Evolutionary conservation across 2,797 vertebrate genomes (phyloP), one percentile per base, ranked within the genome.

Genomic region (Crenuchus spilurus): DNA sequence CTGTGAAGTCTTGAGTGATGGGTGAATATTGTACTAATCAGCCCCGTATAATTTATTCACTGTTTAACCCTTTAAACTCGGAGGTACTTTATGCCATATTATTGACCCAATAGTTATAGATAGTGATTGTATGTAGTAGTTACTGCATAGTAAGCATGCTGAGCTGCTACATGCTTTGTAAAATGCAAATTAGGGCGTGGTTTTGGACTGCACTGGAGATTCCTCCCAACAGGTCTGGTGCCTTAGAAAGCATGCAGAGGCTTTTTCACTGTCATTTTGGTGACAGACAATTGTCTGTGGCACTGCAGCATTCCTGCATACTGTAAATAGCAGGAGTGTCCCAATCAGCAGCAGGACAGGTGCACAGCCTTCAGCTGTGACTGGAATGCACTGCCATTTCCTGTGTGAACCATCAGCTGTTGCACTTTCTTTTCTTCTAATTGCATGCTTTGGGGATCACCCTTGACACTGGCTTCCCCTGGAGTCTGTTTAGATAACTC

Each of bases 321-420:
- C 26, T 24, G 13, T 30, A 7, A 30, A 16, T 44, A 54, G 4
- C 14, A 31, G 26, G 26, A 30, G 3, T 2, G 14, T 6, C 26
- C 26, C 51, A 54, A 31, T 54, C 26, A 30, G 26, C 51, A 54
- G 13, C 11, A 54, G 2, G 51, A 54, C 51, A 54, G 51, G 51
- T 54, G 51, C 51, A 54, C 41, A 44, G 37, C 2, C 22, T 16
- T 52, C 30, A 57, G 26, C 66, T 49, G 63, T 67, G 26, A 28
- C 20, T 37, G 62, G 62, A 68, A 58, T 71, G 51, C 16, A 2
- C 75, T 22, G 41, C 46, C 58, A 69, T 22, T 41, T 69, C 49
- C 28, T 73, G 20, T 55, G 30, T 67, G 18, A 49, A 57, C 24
- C 55, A 11, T 64, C 64, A 57, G 66, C 33, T 70, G 65, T 69